Evolutionary conservation across 92 coral and sea anemone species (phyloP).

Genomic region (Phenganax subtilis): DNA sequence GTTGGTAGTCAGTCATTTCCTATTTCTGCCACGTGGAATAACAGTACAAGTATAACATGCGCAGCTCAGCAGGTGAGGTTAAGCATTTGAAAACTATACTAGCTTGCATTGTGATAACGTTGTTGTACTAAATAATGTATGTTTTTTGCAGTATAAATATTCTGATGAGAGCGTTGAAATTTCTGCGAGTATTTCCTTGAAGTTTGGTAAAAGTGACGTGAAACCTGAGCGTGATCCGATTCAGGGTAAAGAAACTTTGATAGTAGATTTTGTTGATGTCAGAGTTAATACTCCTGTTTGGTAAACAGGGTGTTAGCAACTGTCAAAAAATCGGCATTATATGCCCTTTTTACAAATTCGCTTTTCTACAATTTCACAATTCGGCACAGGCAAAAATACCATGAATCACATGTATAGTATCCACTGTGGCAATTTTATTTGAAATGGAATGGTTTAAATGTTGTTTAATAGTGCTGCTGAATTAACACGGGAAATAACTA

Average conservation of each 20-base stretch:
- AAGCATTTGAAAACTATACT: not conserved
- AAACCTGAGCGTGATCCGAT: not conserved
- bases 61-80: not conserved
- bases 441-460: no score
- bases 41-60: slow-evolving; percentile 25
- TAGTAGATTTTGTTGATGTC: not conserved
- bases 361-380: no score
- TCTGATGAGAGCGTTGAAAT: not conserved
- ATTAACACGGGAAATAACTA: no score
- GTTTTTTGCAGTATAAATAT: slow-evolving; percentile 13
- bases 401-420: no score
- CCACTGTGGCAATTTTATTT: no score
- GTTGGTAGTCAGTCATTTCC: not conserved
- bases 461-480: no score
- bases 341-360: no score
- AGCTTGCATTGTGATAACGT: no score
- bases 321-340: no score
- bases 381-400: no score
- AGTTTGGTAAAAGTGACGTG: slow-evolving; percentile 16
- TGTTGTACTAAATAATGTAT: not conserved
- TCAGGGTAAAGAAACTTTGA: not conserved
- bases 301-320: no score
- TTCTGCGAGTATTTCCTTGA: not conserved
- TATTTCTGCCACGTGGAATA: slow-evolving; percentile 7
- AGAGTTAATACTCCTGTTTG: no score